A percentile compares a stretch with the other conserved stretches of the same genome.
Conservation (phyloP, 37 sponge, comb jelly and placozoan genomes). For the Sycon ciliatum region DNA sequence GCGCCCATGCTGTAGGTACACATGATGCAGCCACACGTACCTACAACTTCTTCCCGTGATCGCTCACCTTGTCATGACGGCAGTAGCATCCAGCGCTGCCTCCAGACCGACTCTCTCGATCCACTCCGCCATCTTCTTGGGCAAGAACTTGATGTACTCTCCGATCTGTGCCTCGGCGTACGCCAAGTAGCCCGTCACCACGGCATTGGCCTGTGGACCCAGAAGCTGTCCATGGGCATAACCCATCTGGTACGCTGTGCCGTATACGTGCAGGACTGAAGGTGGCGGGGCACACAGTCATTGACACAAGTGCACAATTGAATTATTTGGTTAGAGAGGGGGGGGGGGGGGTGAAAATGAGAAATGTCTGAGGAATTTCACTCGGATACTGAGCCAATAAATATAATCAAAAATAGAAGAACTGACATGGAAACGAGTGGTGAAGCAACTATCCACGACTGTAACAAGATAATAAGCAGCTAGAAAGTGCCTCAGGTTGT, state of each 20-base stretch:
- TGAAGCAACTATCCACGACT: too few species aligned
- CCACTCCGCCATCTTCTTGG: conserved; percentile 18
- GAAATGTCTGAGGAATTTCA: too few species aligned
- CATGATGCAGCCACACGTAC: not conserved
- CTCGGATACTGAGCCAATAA: too few species aligned
- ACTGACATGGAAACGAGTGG: too few species aligned
- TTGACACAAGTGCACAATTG: too few species aligned
- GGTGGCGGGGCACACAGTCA: too few species aligned
- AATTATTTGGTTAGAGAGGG: too few species aligned
- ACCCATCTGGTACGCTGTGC: conserved; percentile 48
- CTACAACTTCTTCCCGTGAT: too few species aligned
- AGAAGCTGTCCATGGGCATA: conserved; percentile 52
- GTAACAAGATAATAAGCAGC: too few species aligned
- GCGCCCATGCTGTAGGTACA: not conserved
- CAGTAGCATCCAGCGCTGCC: conserved; percentile 35
- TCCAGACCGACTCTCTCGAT: conserved; percentile 33
- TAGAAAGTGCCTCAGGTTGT: too few species aligned
- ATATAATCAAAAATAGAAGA: too few species aligned
- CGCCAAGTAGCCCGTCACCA: conserved; percentile 28
- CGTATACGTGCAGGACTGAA: conserved; percentile 51
- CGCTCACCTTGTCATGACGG: conserved; percentile 26
- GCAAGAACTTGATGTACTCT: conserved; percentile 22
- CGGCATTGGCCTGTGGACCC: conserved; percentile 5
- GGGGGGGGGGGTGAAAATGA: too few species aligned
- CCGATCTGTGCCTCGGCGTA: conserved; percentile 31